These are phyloP conservation scores for Plagodis pulveraria DNA, from an alignment of 2,888 invertebrate species.

Conservation along the genomic window DNA sequence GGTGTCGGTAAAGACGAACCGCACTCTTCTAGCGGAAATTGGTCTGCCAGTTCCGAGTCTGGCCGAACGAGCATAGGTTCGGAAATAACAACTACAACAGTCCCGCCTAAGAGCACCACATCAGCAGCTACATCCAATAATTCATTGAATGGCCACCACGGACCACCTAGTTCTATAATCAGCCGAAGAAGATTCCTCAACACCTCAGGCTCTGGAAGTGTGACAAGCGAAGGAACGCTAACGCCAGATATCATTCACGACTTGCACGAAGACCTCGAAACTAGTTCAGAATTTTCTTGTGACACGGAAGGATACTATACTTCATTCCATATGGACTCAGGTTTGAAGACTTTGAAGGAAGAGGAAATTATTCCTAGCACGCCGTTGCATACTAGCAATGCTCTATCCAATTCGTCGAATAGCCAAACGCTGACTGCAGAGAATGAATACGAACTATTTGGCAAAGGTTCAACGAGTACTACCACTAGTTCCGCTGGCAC, in stretches of 20 bases:
- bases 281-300: slow-evolving; percentile 96
- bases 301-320: slow-evolving; percentile 99
- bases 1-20: slow-evolving; percentile 90
- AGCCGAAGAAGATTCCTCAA: slow-evolving; percentile 88
- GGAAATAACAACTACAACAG: slow-evolving; percentile 90
- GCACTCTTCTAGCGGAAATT: slow-evolving; percentile 96
- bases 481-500: slow-evolving; percentile 96
- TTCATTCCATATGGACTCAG: slow-evolving; percentile 98
- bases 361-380: slow-evolving; percentile 86
- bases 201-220: slow-evolving; percentile 92
- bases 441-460: slow-evolving; percentile 95
- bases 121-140: slow-evolving; percentile 88
- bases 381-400: slow-evolving; percentile 89
- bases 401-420: slow-evolving; percentile 88
- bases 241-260: slow-evolving; percentile 93
- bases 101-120: slow-evolving; percentile 89
- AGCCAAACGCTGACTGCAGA: slow-evolving; percentile 91
- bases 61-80: slow-evolving; percentile 94
- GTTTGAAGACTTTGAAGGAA: slow-evolving; percentile 93
- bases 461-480: slow-evolving; percentile 95
- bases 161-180: slow-evolving; percentile 88
- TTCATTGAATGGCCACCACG: slow-evolving; percentile 87
- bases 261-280: slow-evolving; percentile 93
- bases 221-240: slow-evolving; percentile 93
- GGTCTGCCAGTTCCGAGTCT: slow-evolving; percentile 97